These are phyloP conservation scores for Panagrolaimus sp. DNA, from an alignment of 1,140 invertebrate species.

Conservation along the genomic window DNA sequence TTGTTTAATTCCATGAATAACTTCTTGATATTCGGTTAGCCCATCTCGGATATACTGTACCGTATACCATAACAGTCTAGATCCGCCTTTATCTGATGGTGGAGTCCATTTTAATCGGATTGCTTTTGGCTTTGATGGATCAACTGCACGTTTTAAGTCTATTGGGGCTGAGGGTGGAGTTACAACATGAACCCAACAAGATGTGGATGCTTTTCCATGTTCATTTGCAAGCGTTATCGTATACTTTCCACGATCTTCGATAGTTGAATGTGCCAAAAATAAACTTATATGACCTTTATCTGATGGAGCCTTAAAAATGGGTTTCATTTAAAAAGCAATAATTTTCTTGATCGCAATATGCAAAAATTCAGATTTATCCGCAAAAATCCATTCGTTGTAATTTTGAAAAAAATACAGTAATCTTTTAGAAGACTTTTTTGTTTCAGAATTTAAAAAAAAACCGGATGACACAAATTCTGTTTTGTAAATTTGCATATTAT, in stretches of 20 bases:
- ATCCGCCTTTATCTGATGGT: constrained; percentile 2
- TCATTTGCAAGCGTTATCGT: constrained; percentile 9
- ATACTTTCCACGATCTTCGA: background rate
- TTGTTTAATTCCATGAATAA: constrained; percentile 11
- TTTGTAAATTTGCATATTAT: no score
- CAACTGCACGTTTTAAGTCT: background rate
- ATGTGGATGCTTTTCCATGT: background rate
- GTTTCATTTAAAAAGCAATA: background rate
- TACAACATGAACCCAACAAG: constrained; percentile 4
- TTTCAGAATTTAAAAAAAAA: no score
- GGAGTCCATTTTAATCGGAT: constrained; percentile 14
- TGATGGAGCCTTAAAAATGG: background rate
- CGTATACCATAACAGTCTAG: constrained; percentile 13
- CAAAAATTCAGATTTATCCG: no score
- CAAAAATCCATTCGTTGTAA: no score
- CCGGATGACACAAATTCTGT: no score
- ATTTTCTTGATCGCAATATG: no score
- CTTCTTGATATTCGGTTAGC: constrained; percentile 3
- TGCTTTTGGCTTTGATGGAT: constrained; percentile 7
- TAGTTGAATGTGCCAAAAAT: background rate
- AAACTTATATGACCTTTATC: background rate
- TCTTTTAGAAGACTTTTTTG: no score
- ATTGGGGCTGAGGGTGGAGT: background rate
- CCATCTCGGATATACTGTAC: background rate
- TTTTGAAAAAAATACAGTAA: no score